A percentile compares a stretch with the other conserved stretches of the same genome.
These are phyloP conservation scores for Odontesthes bonariensis DNA, from an alignment of 2,113 vertebrate species.

Conservation along the genomic window DNA sequence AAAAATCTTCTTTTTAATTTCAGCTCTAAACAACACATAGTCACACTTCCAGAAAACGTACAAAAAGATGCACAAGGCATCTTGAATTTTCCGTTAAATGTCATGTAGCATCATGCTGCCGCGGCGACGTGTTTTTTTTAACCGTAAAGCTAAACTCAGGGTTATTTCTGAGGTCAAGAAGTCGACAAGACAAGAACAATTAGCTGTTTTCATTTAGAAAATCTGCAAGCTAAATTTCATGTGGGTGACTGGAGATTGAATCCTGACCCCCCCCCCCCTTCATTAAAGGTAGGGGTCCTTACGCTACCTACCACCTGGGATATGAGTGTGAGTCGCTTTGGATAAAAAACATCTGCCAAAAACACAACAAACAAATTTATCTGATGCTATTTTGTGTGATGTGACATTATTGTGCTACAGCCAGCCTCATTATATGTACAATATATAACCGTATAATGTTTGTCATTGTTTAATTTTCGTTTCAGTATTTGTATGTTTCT, in stretches of 20 bases:
- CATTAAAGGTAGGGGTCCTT: no score
- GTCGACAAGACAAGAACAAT: constrained; percentile 28
- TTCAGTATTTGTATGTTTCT: constrained; percentile 53
- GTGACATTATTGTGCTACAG: constrained; percentile 63
- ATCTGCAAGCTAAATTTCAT: constrained; percentile 41
- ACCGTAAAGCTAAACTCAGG: constrained; percentile 26
- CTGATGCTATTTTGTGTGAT: constrained; percentile 41
- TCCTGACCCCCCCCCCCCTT: no score
- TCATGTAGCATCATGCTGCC: background rate
- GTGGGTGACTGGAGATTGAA: no score
- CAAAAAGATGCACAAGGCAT: background rate
- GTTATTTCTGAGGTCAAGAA: constrained; percentile 26
- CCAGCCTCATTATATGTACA: constrained; percentile 56
- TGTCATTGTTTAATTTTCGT: constrained; percentile 44
- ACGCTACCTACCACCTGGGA: no score
- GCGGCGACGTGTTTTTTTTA: background rate
- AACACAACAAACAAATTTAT: constrained; percentile 3
- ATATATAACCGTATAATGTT: constrained; percentile 46
- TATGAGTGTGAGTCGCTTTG: no score
- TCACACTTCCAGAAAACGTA: constrained; percentile 18
- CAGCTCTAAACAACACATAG: background rate
- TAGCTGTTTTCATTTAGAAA: constrained; percentile 23
- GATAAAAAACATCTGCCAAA: no score
- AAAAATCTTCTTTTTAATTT: no score
- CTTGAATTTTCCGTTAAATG: background rate